Percentiles rank a stretch among this genome's conserved stretches.
These are phyloP conservation scores for Pholis gunnellus DNA, from an alignment of 2,113 vertebrate genomes.

Conservation along the genomic window DNA sequence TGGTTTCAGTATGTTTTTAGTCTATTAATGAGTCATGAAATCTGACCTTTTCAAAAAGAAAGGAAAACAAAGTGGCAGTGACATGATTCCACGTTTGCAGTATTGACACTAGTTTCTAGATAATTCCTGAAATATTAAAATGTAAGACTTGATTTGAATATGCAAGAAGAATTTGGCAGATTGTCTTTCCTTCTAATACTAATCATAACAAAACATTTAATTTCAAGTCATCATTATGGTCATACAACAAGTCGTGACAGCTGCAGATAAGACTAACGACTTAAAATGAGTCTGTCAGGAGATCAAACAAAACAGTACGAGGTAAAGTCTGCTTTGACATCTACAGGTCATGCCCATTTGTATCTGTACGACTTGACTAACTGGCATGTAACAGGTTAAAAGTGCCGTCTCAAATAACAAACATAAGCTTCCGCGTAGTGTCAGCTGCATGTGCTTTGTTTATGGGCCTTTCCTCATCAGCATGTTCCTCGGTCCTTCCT, in stretches of 20 bases:
- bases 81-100: background rate
- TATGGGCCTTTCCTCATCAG: slow-evolving; percentile 19
- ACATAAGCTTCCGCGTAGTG: background rate
- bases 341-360: background rate
- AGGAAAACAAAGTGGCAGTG: slow-evolving; percentile 7
- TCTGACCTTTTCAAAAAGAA: background rate
- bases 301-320: background rate
- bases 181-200: background rate
- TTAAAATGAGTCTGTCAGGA: background rate
- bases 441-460: slow-evolving; percentile 2
- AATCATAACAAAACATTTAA: background rate
- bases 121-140: background rate
- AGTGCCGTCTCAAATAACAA: background rate
- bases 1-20: background rate
- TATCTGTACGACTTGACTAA: background rate
- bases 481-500: slow-evolving; percentile 18
- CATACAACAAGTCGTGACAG: background rate
- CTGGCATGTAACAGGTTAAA: background rate
- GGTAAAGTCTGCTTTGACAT: slow-evolving; percentile 20
- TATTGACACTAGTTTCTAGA: background rate
- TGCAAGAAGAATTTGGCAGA: background rate
- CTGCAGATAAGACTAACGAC: background rate
- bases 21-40: background rate
- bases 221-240: background rate
- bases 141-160: background rate